Evolutionary conservation across 2,888 invertebrate species (phyloP), one percentile per base, ranked within the genome.

Genomic region (Acrobasis repandana): DNA sequence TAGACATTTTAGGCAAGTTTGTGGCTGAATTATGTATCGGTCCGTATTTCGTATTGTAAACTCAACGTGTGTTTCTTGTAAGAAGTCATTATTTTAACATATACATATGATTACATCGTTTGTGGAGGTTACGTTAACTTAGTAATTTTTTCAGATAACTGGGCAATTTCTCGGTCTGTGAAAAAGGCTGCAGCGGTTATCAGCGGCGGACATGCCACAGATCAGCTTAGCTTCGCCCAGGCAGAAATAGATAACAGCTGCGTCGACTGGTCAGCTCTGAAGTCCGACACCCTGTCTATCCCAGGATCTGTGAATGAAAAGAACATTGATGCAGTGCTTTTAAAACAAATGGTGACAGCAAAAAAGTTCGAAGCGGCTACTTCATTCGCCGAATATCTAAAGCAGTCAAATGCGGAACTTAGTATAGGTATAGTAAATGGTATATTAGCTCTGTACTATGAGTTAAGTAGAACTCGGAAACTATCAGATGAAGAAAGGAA

Each of bases 271-370:
- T 62, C 71, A 4, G 58, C 68, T 49, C 67, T 94, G 16, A 93
- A 92, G 75, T 73, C 82, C 38, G 78, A 86, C 64, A 69, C 93
- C 51, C 70, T 94, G 15, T 74, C 80, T 0, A 81, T 79, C 64
- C 73, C 69, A 50, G 86, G 87, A n/a, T 73, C 74, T 38, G 70
- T 93, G 14, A 93, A 84, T 54, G 65, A 82, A 48, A 85, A 87
- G 48, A 95, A 94, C 76, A 83, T 95, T 38, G 95, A 96, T 83
- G 93, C 93, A 43, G 76, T 93, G 0, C 88, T 95, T 47, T 74
- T 96, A 47, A 93, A 93, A 61, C 72, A 90, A 18, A 93, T 95
- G 79, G 73, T 86, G 9, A 73, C 71, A 5, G 68, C 74, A 0
- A 85, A 86, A 36, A 86, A 93, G 49, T 82, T 93, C 56, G 74